phyloP scores from a whole-genome alignment of 2,888 invertebrate genomes.

The Caenorhabditis drosophilae region DNA sequence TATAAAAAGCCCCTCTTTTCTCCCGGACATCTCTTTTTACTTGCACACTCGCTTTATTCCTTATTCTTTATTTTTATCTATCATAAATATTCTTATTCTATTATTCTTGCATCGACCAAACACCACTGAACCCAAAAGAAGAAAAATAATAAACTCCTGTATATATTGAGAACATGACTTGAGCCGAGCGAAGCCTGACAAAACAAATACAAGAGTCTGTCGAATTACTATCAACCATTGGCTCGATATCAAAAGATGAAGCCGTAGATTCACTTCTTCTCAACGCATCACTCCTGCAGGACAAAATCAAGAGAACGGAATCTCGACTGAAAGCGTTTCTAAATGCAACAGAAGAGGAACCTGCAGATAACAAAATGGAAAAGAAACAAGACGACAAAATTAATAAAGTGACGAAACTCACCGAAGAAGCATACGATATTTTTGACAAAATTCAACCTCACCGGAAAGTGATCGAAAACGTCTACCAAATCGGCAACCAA shows the following conservation, averaged over 20 bases:
- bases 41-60: too few species aligned
- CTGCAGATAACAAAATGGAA: background rate
- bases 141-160: background rate
- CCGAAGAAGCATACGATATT: background rate
- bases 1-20: background rate
- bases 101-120: background rate
- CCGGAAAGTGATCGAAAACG: background rate
- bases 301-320: background rate
- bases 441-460: background rate
- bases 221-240: background rate
- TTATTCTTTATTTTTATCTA: background rate
- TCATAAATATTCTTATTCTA: background rate
- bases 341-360: background rate
- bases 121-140: background rate
- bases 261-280: background rate
- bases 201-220: background rate
- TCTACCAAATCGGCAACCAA: background rate
- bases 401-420: background rate
- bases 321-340: too few species aligned
- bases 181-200: background rate
- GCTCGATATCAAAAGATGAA: background rate
- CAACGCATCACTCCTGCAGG: background rate
- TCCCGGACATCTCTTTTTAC: too few species aligned
- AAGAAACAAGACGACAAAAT: background rate
- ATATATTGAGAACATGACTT: background rate